Evolutionary conservation across 2,797 vertebrate genomes (phyloP), one percentile per base, ranked within the genome.

Genomic region (Anisognathus igniventris): DNA sequence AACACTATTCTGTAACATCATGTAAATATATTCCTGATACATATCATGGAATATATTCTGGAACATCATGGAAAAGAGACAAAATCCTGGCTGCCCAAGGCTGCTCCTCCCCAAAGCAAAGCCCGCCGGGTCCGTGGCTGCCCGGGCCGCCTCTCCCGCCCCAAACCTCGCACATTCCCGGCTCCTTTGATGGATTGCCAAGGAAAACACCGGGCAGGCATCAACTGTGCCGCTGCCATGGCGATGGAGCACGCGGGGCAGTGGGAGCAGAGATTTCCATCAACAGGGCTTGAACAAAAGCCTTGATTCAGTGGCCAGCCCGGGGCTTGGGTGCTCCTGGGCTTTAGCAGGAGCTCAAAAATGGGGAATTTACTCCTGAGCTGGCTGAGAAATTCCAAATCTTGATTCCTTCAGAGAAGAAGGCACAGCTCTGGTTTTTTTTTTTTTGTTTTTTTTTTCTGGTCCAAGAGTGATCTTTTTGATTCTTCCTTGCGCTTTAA

Each of bases 101-200:
- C 50, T 7, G 2, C 35, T 7, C 22, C 93, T 97, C 96, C 96
- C 97, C 93, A 65, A 86, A 90, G 35, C 54, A 19, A 37, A 71
- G 16, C 20, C n/a, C 47, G 40, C 35, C 0, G 28, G 65, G 78
- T 84, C 61, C 62, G 71, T 92, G 97, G 97, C 90, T 79, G 94
- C 54, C 56, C 11, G 24, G 33, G 56, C 56, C 3, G 24, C 96
- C 88, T 90, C 81, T 95, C 81, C 76, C 97, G 93, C 87, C 95
- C 96, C 97, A 97, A 97, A 97, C 88, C 95, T 92, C 90, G 91
- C 97, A 93, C 93, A 77, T 97, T 97, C 97, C 93, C 91, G 2
- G 5, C 7, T 14, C 82, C 98, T 98, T 98, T 98, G 98, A 98
- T 98, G 97, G 72, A 22, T 67, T 92, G 98, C 98, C 98, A 99